Evolutionary conservation across 1,140 invertebrate genomes (phyloP).

Genomic region (Aphelinus atriplicis): DNA sequence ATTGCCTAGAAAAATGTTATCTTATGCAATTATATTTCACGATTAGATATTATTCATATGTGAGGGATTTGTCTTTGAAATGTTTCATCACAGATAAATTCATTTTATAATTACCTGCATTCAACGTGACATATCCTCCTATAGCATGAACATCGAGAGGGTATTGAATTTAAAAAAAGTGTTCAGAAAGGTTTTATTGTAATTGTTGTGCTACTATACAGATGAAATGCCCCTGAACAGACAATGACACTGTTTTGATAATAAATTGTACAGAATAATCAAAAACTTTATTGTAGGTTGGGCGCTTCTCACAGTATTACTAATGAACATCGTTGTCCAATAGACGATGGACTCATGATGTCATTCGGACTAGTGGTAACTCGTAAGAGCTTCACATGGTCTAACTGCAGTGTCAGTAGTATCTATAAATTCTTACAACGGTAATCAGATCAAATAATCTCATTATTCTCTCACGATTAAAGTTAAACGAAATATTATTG

Average conservation of each 20-base stretch:
- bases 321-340: neutral
- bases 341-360: neutral
- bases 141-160: too few relatives aligned
- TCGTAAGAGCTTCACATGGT: neutral
- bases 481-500: too few relatives aligned
- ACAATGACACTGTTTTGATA: too few relatives aligned
- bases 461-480: too few relatives aligned
- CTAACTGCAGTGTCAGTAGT: neutral
- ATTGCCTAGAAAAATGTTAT: too few relatives aligned
- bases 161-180: too few relatives aligned
- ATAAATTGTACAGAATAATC: too few relatives aligned
- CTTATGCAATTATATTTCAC: too few relatives aligned
- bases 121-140: neutral
- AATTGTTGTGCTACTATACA: too few relatives aligned
- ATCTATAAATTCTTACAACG: neutral
- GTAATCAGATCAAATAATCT: neutral
- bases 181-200: too few relatives aligned
- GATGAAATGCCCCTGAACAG: too few relatives aligned
- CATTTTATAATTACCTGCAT: too few relatives aligned
- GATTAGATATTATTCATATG: neutral
- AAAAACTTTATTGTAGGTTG: neutral
- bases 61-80: neutral
- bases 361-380: neutral
- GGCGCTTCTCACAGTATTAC: conserved; percentile 1
- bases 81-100: neutral